phyloP scores from a whole-genome alignment of 2,113 vertebrate genomes.

The Saccopteryx leptura region DNA sequence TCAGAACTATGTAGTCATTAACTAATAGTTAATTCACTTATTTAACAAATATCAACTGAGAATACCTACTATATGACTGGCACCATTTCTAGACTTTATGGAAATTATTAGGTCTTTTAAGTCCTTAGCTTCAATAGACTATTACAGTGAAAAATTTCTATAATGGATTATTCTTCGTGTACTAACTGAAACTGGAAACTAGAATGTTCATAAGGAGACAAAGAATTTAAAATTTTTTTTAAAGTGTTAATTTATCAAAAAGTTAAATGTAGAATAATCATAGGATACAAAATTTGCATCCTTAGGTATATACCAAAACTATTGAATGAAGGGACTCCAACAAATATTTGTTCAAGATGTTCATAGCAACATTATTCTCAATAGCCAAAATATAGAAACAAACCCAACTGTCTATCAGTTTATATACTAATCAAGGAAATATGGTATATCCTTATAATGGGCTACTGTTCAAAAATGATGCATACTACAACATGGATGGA shows the following conservation, averaged over 20 bases:
- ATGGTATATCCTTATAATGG: not conserved
- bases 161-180: not conserved
- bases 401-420: not conserved
- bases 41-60: not conserved
- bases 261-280: not conserved
- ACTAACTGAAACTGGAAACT: not conserved
- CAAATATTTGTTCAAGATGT: not conserved
- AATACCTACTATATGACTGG: not conserved
- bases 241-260: not conserved
- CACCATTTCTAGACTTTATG: not conserved
- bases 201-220: not conserved
- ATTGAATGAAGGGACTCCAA: not conserved
- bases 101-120: not conserved
- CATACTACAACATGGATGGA: not conserved
- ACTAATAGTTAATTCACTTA: not conserved
- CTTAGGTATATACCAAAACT: not conserved
- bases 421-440: not conserved
- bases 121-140: not conserved
- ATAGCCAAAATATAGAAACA: not conserved
- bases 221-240: not conserved
- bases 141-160: not conserved
- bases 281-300: not conserved
- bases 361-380: not conserved
- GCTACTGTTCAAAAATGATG: not conserved
- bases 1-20: not conserved